Evolutionary conservation across 2,888 invertebrate genomes (phyloP).

Genomic region (Metalampra italica): DNA sequence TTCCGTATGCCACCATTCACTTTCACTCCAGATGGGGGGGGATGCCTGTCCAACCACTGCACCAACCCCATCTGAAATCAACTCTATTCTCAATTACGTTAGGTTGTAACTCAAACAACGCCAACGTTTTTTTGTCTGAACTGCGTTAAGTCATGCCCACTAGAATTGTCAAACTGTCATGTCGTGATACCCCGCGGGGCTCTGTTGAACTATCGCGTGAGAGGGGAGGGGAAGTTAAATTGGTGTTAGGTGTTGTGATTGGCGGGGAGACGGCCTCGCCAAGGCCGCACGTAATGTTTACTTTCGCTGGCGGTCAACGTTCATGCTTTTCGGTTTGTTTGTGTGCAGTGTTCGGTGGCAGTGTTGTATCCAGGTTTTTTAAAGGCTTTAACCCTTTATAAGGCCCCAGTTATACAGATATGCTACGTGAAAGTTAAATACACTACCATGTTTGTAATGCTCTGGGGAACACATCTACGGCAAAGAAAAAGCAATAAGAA

Average conservation of each 20-base stretch:
- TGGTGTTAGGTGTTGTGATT: neutral
- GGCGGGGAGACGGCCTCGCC: conserved; percentile 45
- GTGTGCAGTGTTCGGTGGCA: neutral
- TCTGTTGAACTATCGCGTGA: neutral
- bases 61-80: no score
- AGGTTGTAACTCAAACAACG: no score
- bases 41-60: neutral
- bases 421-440: no score
- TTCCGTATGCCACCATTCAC: conserved; percentile 65
- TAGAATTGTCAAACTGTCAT: no score
- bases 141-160: no score
- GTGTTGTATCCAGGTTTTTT: neutral
- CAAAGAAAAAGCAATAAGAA: no score
- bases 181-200: no score
- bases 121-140: no score
- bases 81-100: no score
- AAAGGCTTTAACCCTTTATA: neutral
- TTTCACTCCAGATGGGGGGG: conserved; percentile 54
- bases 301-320: conserved; percentile 72
- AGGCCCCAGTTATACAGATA: no score
- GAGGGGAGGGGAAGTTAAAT: neutral
- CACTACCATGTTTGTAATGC: no score
- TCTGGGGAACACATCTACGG: no score
- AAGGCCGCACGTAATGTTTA: conserved; percentile 67
- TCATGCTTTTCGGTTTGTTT: conserved; percentile 42